Conservation (phyloP, 2,888 invertebrate genomes). For the Trisateles emortualis region DNA sequence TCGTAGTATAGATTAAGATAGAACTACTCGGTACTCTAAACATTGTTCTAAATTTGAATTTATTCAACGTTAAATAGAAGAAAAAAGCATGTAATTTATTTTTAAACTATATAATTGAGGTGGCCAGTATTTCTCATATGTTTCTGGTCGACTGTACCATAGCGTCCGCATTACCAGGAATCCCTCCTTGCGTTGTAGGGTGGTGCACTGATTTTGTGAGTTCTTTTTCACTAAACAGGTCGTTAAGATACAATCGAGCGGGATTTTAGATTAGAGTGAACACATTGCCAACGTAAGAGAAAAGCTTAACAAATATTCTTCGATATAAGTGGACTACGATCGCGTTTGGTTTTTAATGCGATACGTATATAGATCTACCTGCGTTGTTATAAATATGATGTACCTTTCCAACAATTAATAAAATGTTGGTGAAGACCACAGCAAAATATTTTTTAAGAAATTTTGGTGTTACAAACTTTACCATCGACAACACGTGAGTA, state of each 20-base stretch:
- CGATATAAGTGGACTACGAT: background rate
- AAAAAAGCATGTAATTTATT: no score
- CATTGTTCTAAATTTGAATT: no score
- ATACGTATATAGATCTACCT: no score
- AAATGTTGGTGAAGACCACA: no score
- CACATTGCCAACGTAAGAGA: constrained; percentile 7
- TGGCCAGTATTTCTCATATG: background rate
- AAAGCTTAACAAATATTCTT: background rate
- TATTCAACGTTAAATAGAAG: no score
- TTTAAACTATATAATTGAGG: background rate
- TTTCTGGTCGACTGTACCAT: constrained; percentile 45
- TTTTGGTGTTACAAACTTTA: no score
- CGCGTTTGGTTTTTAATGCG: background rate
- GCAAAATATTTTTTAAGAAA: no score
- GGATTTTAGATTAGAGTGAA: constrained; percentile 31
- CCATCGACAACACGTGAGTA: no score
- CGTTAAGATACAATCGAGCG: constrained; percentile 65
- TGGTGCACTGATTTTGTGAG: constrained; percentile 59
- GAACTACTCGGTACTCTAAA: no score
- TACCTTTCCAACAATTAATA: no score
- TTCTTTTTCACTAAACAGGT: constrained; percentile 72
- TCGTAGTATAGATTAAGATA: no score
- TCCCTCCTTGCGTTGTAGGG: constrained; percentile 52
- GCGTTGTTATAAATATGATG: no score
- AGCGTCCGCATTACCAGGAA: constrained; percentile 52